These are phyloP conservation scores for Phortica variegata DNA, from an alignment of 1,140 invertebrate species.

Conservation along the genomic window DNA sequence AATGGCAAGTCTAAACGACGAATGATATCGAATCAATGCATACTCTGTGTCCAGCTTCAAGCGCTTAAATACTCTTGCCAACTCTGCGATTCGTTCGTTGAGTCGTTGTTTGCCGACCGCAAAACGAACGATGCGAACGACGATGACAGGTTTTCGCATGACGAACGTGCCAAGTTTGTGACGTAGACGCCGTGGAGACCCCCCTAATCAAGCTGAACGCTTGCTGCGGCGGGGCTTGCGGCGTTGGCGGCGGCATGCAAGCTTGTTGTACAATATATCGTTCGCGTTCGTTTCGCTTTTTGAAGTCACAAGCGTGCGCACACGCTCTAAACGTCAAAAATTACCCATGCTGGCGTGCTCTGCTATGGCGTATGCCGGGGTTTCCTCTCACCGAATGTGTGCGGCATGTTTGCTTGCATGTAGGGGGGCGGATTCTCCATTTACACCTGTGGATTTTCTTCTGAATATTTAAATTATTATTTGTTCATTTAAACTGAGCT, in stretches of 20 bases:
- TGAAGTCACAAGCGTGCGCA: too few species aligned
- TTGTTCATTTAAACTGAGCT: too few species aligned
- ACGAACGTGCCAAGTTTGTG: conserved; percentile 31
- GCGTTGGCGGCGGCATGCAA: conserved; percentile 11
- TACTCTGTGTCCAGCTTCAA: conserved; percentile 42
- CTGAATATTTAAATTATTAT: too few species aligned
- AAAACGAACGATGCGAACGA: conserved; percentile 3
- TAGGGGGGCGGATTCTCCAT: too few species aligned
- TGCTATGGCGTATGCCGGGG: conserved; percentile 28
- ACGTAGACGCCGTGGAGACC: conserved; percentile 26
- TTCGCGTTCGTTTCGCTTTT: conserved; percentile 8
- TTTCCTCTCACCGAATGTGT: conserved; percentile 41
- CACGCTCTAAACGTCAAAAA: too few species aligned
- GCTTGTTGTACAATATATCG: not conserved
- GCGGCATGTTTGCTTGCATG: conserved; percentile 36
- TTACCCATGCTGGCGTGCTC: conserved; percentile 1
- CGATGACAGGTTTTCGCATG: conserved; percentile 47
- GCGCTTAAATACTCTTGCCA: conserved; percentile 52
- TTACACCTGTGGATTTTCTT: too few species aligned
- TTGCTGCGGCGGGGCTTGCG: too few species aligned
- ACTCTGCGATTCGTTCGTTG: conserved; percentile 4
- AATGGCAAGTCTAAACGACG: conserved; percentile 56
- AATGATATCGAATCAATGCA: conserved; percentile 58
- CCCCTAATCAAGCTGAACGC: too few species aligned
- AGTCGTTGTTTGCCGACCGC: not conserved